phyloP scores from a whole-genome alignment of 2,113 vertebrate species.

The Spea multiplicata region DNA sequence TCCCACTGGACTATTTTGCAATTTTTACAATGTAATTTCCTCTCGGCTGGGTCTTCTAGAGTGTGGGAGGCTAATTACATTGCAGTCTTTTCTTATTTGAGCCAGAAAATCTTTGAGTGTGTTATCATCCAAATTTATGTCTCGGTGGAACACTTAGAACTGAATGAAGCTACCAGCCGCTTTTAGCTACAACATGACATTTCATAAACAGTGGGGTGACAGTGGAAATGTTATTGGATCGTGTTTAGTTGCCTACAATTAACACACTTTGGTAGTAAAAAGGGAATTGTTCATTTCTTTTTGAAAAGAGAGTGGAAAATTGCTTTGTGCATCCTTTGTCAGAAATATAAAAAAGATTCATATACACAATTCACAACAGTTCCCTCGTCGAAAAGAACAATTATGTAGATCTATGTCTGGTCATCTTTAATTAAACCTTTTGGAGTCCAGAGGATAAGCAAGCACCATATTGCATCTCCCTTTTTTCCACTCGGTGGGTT shows the following conservation, averaged over 20 bases:
- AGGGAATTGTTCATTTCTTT: not conserved
- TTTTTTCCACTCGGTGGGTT: not conserved
- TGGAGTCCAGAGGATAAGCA: not conserved
- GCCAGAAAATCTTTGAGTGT: conserved; percentile 33
- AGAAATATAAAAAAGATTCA: not conserved
- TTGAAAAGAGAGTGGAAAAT: not conserved
- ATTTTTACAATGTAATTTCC: conserved; percentile 45
- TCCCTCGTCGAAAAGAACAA: not conserved
- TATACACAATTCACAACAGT: not conserved
- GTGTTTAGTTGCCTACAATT: conserved; percentile 16
- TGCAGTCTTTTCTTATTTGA: conserved; percentile 38
- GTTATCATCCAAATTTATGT: conserved; percentile 40
- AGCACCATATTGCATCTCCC: not conserved
- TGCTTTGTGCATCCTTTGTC: not conserved
- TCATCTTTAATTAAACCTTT: conserved; percentile 1
- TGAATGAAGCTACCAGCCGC: conserved; percentile 19
- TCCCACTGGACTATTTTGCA: conserved; percentile 36
- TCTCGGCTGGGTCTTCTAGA: conserved; percentile 18
- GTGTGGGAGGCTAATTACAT: conserved; percentile 41
- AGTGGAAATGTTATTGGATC: conserved; percentile 4
- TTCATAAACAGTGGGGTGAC: conserved; percentile 21
- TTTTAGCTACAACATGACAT: conserved; percentile 14
- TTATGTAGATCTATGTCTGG: not conserved
- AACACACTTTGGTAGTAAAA: conserved; percentile 1
- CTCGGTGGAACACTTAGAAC: conserved; percentile 33